A percentile compares a stretch with the other conserved stretches of the same genome.
Evolutionary conservation across 2,113 vertebrate genomes (phyloP).

Genomic region (Petromus typicus): DNA sequence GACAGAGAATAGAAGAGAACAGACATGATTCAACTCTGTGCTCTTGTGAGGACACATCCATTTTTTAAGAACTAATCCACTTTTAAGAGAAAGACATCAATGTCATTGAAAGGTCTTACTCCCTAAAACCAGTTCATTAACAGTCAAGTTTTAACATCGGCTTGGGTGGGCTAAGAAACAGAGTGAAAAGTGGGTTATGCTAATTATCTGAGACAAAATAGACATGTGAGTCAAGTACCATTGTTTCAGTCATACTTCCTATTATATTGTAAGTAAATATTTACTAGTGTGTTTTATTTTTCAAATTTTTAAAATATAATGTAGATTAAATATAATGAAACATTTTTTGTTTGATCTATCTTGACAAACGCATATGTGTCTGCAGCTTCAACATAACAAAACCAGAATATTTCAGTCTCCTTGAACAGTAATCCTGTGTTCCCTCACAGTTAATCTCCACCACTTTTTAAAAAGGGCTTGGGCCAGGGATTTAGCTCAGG

Average conservation of each 20-base stretch:
- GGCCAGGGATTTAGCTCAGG: too few relatives aligned
- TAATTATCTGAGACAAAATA: background rate
- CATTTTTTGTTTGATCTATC: background rate
- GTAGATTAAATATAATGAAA: background rate
- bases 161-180: background rate
- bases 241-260: background rate
- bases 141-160: background rate
- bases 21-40: too few relatives aligned
- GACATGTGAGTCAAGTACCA: background rate
- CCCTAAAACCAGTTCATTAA: background rate
- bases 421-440: too few relatives aligned
- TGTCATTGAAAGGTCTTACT: background rate
- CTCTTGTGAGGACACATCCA: background rate
- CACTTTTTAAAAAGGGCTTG: too few relatives aligned
- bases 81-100: background rate
- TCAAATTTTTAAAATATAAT: background rate
- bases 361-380: background rate
- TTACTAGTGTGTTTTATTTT: background rate
- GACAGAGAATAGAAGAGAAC: background rate
- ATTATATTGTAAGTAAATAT: background rate
- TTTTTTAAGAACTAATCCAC: background rate
- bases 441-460: background rate
- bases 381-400: background rate
- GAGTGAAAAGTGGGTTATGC: background rate
- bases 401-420: background rate